Evolutionary conservation across 2,797 vertebrate species (phyloP).

Genomic region (Sebastes oblongus): DNA sequence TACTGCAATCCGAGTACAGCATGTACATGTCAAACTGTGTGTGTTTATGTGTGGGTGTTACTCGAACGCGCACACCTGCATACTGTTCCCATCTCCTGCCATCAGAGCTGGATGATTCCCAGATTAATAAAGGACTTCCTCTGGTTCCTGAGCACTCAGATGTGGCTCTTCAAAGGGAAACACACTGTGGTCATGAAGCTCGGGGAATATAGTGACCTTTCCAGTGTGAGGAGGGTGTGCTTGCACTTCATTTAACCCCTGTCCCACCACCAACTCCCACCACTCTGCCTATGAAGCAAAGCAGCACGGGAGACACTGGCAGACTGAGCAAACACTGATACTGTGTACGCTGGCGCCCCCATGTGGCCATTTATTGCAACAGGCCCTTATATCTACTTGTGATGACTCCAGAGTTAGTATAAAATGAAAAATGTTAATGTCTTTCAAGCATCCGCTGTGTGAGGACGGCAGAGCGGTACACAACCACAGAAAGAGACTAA

Average conservation of each 20-base stretch:
- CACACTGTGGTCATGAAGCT: conserved; percentile 30
- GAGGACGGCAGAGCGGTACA: neutral
- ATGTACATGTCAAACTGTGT: conserved; percentile 6
- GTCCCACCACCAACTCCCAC: conserved; percentile 22
- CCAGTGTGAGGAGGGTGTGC: conserved; percentile 37
- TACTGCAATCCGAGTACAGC: conserved; percentile 36
- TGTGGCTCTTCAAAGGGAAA: conserved; percentile 57
- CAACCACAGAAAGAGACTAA: neutral
- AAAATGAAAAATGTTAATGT: neutral
- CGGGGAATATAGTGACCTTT: conserved; percentile 52
- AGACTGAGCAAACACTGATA: conserved; percentile 11
- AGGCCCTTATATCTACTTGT: neutral
- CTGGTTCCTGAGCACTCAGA: conserved; percentile 27
- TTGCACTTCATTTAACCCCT: conserved; percentile 59
- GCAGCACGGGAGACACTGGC: neutral
- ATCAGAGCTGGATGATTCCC: conserved; percentile 48
- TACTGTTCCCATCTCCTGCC: conserved; percentile 31
- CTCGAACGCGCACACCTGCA: conserved; percentile 38
- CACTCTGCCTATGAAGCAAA: conserved; percentile 14
- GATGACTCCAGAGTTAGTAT: neutral
- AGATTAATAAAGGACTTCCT: conserved; percentile 50
- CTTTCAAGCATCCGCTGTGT: neutral
- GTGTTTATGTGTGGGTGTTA: neutral
- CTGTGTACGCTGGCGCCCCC: conserved; percentile 76
- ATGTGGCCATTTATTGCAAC: conserved; percentile 60